phyloP scores from a whole-genome alignment of 2,888 invertebrate species.

The Drosophila putrida region DNA sequence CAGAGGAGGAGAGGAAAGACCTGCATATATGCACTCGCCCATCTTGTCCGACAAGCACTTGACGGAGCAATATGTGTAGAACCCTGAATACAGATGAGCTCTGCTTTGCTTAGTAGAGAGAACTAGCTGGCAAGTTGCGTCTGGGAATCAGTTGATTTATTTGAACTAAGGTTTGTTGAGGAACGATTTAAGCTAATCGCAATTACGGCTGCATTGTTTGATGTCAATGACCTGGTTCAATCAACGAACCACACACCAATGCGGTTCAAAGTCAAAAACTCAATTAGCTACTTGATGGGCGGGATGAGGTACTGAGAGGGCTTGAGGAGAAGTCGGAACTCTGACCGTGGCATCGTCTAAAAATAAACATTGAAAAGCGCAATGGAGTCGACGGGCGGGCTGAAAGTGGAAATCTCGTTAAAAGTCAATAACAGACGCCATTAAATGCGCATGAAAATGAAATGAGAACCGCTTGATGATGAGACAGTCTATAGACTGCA shows the following conservation, averaged over 20 bases:
- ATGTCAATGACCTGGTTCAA: conserved; percentile 68
- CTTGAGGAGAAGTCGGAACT: conserved; percentile 26
- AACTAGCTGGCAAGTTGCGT: conserved; percentile 54
- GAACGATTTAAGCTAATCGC: conserved; percentile 43
- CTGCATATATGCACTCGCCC: conserved; percentile 56
- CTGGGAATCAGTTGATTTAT: conserved; percentile 64
- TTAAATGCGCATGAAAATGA: conserved; percentile 80
- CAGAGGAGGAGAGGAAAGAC: conserved; percentile 7
- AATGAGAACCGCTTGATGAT: conserved; percentile 67
- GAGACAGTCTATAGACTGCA: conserved; percentile 31
- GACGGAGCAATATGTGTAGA: conserved; percentile 38
- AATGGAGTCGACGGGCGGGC: conserved; percentile 48
- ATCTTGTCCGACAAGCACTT: conserved; percentile 76
- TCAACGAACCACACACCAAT: conserved; percentile 23
- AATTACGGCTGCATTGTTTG: conserved; percentile 30
- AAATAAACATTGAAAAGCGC: conserved; percentile 52
- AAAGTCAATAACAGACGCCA: conserved; percentile 82
- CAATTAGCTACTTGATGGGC: conserved; percentile 61
- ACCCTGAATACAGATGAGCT: conserved; percentile 77
- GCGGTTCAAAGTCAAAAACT: conserved; percentile 79
- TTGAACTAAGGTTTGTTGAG: conserved; percentile 7
- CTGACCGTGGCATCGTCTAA: conserved; percentile 37
- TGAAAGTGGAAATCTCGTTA: conserved; percentile 78
- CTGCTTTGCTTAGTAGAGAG: conserved; percentile 44
- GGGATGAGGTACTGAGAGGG: conserved; percentile 6